These are phyloP conservation scores for Dicyrtoma fusca DNA, from an alignment of 2,888 invertebrate species.

Conservation along the genomic window DNA sequence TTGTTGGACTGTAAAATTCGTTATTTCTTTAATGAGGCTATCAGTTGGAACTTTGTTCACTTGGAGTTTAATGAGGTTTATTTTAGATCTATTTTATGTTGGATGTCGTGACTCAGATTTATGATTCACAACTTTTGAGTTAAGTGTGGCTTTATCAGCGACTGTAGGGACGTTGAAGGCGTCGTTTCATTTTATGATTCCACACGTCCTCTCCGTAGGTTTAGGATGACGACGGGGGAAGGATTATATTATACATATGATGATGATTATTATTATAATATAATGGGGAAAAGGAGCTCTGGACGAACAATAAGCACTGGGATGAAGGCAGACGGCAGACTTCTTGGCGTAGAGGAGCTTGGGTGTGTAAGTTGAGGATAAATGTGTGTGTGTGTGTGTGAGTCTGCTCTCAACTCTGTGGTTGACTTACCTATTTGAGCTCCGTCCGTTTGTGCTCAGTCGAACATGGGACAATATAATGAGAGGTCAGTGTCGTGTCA, in stretches of 20 bases:
- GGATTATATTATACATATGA: conserved; percentile 15
- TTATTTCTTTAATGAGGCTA: conserved; percentile 37
- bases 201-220: conserved; percentile 32
- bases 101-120: conserved; percentile 37
- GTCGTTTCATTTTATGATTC: conserved; percentile 35
- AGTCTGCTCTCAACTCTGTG: not conserved
- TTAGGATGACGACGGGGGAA: conserved; percentile 19
- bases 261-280: conserved; percentile 14
- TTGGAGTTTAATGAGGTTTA: conserved; percentile 38
- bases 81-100: conserved; percentile 38
- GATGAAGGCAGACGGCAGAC: not conserved
- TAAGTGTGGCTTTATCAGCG: conserved; percentile 30
- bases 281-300: conserved; percentile 2
- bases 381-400: conserved; percentile 3
- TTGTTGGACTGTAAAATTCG: conserved; percentile 40
- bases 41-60: conserved; percentile 35
- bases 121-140: conserved; percentile 37
- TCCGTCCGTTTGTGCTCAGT: not conserved
- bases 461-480: conserved; percentile 22
- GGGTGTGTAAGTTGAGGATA: not conserved
- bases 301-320: not conserved
- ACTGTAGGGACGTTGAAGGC: conserved; percentile 11
- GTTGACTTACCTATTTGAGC: not conserved
- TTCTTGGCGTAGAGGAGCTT: not conserved
- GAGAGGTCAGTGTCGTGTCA: conserved; percentile 35